Evolutionary conservation across 2,113 vertebrate genomes (phyloP), one percentile per base, ranked within the genome.

Genomic region (Gnathonemus longibarbis): DNA sequence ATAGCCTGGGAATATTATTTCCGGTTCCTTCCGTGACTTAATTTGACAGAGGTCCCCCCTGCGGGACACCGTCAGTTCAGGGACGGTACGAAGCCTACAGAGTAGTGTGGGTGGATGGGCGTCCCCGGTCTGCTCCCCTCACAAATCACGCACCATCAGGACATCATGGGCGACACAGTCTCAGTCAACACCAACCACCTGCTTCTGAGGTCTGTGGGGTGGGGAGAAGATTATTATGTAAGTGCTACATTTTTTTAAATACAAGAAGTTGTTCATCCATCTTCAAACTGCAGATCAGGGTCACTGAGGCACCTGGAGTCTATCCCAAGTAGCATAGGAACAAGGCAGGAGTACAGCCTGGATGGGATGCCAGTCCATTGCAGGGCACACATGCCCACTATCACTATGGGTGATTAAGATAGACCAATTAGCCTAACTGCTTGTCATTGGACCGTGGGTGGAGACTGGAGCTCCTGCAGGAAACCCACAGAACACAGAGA

Each of bases 171-270:
- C 9, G 35, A 66, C 35, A 10, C 50, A 11, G 15, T 45, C 21
- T 39, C 39, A 5, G 77, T 70, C 62, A 45, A 8, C 77, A 90
- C 91, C 91, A 92, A 93, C 94, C 93, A 95, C 94, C n/a, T 66
- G 62, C 24, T 62, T 35, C n/a, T 31, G 27, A 35, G 66, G 27
- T 27, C 24, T 27, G 66, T 35, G 31, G 70, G 70, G 31, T 11
- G 70, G 31, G 31, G 70, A 0, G 11, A 1, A 11, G 8, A 3
- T 27, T 74, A 17, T 77, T 77, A 39, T 77, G 27, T 77, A 80
- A 19, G n/a, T 19, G 35, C 35, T 17, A 15, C 5, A 7, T 39
- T 19, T 80, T 77, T 80, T 17, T 80, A 6, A 13, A 80, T 42
- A 42, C 74, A 17, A 77, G 35, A 77, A 42, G 35, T 13, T 42